Percentiles rank a stretch among this genome's conserved stretches.
Conservation (phyloP, 2,113 vertebrate species). For the Sinocyclocheilus rhinocerous region DNA sequence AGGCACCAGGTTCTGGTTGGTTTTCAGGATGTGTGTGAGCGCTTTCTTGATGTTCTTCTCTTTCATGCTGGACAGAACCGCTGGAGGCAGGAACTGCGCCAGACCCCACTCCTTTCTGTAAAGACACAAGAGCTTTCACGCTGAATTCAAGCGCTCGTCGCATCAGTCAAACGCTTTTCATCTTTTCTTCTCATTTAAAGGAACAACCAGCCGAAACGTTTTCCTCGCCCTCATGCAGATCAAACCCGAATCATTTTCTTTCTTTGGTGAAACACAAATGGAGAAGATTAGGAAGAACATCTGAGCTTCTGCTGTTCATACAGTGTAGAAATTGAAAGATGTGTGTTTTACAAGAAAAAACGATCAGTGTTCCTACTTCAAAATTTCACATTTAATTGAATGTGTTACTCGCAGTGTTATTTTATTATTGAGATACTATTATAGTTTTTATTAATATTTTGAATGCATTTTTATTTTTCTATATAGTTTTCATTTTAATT, state of each 20-base stretch:
- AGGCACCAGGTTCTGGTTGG: slow-evolving; percentile 97
- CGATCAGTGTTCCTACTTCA: too few relatives aligned
- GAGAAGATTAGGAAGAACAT: background rate
- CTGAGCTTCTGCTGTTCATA: background rate
- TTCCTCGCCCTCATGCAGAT: background rate
- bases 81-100: slow-evolving; percentile 94
- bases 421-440: too few relatives aligned
- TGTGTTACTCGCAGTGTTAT: too few relatives aligned
- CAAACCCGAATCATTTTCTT: background rate
- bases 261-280: slow-evolving; percentile 43
- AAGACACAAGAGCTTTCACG: slow-evolving; percentile 18
- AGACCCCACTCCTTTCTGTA: slow-evolving; percentile 98
- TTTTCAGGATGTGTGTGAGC: slow-evolving; percentile 97
- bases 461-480: too few relatives aligned
- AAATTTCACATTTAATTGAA: too few relatives aligned
- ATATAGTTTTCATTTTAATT: too few relatives aligned
- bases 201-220: background rate
- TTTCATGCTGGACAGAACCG: slow-evolving; percentile 98
- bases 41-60: slow-evolving; percentile 99
- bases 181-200: background rate
- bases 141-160: background rate
- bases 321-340: too few relatives aligned
- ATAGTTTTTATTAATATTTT: too few relatives aligned
- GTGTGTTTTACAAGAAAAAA: too few relatives aligned
- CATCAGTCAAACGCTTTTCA: background rate